Conservation (phyloP, 1,140 invertebrate species). For the Drosophila watanabei region DNA sequence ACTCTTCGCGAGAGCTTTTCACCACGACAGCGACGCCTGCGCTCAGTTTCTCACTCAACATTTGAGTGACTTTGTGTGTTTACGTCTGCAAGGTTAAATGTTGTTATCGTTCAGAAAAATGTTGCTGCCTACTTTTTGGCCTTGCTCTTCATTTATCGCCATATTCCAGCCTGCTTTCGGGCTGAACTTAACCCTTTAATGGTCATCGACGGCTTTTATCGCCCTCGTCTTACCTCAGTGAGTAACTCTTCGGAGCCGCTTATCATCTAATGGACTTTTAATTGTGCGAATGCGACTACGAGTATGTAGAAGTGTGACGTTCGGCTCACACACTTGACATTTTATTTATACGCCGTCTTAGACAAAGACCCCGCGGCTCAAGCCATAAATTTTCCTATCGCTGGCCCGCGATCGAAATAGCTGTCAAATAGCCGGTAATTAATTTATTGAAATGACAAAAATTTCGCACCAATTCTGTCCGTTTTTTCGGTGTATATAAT, state of each 20-base stretch:
- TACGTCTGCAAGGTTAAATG: conserved; percentile 30
- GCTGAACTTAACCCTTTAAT: conserved; percentile 38
- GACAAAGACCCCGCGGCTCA: conserved; percentile 12
- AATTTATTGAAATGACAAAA: conserved; percentile 55
- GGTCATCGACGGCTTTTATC: neutral
- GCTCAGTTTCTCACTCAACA: conserved; percentile 41
- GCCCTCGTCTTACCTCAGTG: neutral
- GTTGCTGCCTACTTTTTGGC: conserved; percentile 49
- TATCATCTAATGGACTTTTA: conserved; percentile 72
- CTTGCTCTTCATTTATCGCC: neutral
- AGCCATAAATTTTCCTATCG: conserved; percentile 61
- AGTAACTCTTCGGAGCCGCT: conserved; percentile 24
- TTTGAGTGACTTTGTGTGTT: conserved; percentile 36
- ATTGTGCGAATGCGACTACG: conserved; percentile 40
- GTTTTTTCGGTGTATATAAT: conserved; percentile 30
- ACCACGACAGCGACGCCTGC: conserved; percentile 50
- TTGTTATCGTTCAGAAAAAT: conserved; percentile 6
- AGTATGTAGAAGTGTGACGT: conserved; percentile 3
- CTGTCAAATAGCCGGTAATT: conserved; percentile 54
- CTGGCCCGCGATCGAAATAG: conserved; percentile 66
- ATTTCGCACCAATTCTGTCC: conserved; percentile 62
- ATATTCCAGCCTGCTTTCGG: conserved; percentile 38
- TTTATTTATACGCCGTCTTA: conserved; percentile 29
- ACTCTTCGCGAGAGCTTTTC: conserved; percentile 51
- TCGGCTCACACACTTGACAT: conserved; percentile 26